Evolutionary conservation across 2,113 vertebrate species (phyloP).

Genomic region (Hydrochoerus hydrochaeris): DNA sequence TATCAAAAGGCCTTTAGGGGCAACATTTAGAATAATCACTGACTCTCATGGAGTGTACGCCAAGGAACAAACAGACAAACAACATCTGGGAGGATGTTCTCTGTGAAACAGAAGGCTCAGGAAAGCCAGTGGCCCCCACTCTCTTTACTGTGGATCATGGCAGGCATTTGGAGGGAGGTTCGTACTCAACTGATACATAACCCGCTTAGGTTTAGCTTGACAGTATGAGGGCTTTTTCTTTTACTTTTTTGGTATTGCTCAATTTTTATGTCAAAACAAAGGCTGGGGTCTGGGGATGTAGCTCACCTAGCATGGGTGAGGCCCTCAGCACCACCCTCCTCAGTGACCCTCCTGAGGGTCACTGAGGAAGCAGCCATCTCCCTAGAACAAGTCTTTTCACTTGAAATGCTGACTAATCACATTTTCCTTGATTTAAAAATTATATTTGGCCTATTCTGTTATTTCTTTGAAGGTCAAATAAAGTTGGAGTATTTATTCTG

Average conservation of each 20-base stretch:
- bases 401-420: not conserved
- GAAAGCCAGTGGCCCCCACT: not conserved
- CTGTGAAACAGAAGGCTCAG: not conserved
- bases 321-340: not conserved
- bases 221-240: not conserved
- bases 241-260: not conserved
- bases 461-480: not conserved
- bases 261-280: slow-evolving; percentile 37
- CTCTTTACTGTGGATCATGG: not conserved
- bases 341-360: too few species aligned
- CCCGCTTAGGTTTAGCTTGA: not conserved
- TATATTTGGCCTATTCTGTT: not conserved
- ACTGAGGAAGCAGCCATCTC: not conserved
- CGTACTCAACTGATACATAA: not conserved
- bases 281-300: not conserved
- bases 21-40: not conserved
- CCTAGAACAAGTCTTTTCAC: not conserved
- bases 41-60: not conserved
- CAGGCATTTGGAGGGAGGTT: not conserved
- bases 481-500: not conserved
- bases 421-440: slow-evolving; percentile 8
- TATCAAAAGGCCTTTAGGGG: not conserved
- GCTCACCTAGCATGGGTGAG: not conserved
- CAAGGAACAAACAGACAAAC: not conserved
- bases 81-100: not conserved